Base-by-base conservation (phyloP, 2,888 invertebrate genomes). In the Macaria notata region DNA sequence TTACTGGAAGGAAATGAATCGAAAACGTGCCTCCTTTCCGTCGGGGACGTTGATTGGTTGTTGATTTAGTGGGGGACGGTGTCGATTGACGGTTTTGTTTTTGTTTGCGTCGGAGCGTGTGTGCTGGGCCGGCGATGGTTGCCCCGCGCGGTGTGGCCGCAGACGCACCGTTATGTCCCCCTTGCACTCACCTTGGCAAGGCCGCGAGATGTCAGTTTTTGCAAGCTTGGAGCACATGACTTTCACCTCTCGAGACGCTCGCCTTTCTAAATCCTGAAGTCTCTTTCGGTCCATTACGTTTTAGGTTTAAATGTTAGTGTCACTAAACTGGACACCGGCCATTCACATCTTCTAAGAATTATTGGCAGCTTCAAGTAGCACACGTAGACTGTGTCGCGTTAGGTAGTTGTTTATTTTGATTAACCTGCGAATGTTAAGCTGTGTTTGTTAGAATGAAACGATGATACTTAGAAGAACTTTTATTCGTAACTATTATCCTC, bases 111-210 rank as follows among this genome's bases (percentile, higher is more conserved):
- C 58, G 62, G 56, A 50, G 48, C 48, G 46, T 39, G 50, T 42
- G 36, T 46, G 52, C 46, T 29, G 19, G 42, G 66, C 70, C 62
- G 58, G 70, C 83, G 65, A 68, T 83, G 81, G 75, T 73, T 64
- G 62, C 56, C 66, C 71, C 70, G 64, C 64, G 68, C 79, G 73
- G 73, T 76, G 41, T 41, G 83, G 79, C 19, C 78, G 73, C 76
- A 70, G 73, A 65, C 65, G 72, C 75, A 85, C 91, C 90, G 90
- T 90, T 90, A 86, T 83, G 88, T 83, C 88, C 88, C 86, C 84
- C 82, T 85, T 88, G 87, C 86, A 85, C 75, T 90, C 83, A 90
- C 90, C 90, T 90, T 90, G 90, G 82, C 91, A 91, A 91, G 91
- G 91, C 90, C 90, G 88, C 82, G 81, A 83, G 88, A 86, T 85